Base-by-base conservation (phyloP, 2,888 invertebrate genomes). In the Drosophila pseudotakahashii region DNA sequence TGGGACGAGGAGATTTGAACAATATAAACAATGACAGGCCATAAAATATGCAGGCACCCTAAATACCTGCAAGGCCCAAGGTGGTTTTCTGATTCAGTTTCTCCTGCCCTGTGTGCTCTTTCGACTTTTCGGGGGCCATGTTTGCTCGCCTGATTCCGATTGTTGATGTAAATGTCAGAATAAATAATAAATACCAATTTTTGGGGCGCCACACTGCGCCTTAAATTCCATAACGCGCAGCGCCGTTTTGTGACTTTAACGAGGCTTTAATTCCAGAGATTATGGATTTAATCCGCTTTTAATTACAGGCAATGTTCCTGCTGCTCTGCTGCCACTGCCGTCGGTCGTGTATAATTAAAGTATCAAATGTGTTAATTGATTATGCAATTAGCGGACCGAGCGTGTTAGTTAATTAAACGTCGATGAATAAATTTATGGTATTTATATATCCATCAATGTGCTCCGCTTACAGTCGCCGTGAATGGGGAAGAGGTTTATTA, bases 141-240 rank as follows among this genome's bases (percentile, higher is more conserved):
- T 67, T 70, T 70, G 58, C 66, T 53, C 61, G 36, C 51, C 81
- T 59, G 62, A 57, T 69, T 82, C 63, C 66, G 79, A 81, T 84
- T 83, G 73, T 74, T 85, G 73, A 80, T 85, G 85, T 85, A 76
- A 88, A 82, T 82, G 82, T 78, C 82, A 88, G 76, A 85, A 81
- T 81, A 82, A 87, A 89, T 87, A 87, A 89, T 89, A 85, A 78
- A 89, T 82, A 81, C 32, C 58, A 71, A 61, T 76, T 71, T 71
- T 58, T 61, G 7, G 30, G 66, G 47, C 42, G 61, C 47, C 54
- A 48, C 66, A 11, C 26, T 14, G 19, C 13, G 14, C 23, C 37
- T 39, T 59, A 54, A 23, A 53, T 63, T 48, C 30, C 57, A 44
- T 42, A 51, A 37, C 44, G 32, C 30, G 32, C 30, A 30, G 30